Base-by-base conservation (phyloP, 2,113 vertebrate genomes). In the Smithornis capensis region DNA sequence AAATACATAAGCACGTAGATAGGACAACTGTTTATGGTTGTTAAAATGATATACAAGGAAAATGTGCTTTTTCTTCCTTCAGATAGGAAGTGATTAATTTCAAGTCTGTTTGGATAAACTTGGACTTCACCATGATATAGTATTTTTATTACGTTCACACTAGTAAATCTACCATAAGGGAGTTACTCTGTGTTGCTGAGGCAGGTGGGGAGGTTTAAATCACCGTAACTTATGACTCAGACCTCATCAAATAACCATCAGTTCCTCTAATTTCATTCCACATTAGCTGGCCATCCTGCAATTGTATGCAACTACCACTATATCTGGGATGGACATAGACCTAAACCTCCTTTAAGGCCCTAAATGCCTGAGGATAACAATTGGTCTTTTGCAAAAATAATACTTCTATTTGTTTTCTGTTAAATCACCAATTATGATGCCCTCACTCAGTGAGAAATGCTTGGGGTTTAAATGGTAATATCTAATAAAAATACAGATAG, bases 291-390 rank as follows among this genome's bases (percentile, higher is more conserved):
- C 59, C 17, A 53, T 49, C 52, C 69, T 53, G 38, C 28, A 94
- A 6, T 8, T 64, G 33, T 5, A 31, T 31, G 47, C 44, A 68
- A 24, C 10, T n/a, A 63, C 23, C 53, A 27, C 37, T 68, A 0
- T 5, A 64, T 44, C 44, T 38, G 37, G 17, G 28, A 92, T 0
- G 0, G 45, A 40, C 21, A 44, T 0, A 9, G 17, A 35, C 49
- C 35, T 64, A 62, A 69, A 49, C 19, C 4, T 94, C 28, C 53
- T 37, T 19, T 52, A 78, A 40, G 33, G 45, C 57, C 29, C 49
- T 40, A 33, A 1, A 19, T 5, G 10, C 13, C 35, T 40, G 28
- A 60, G 38, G 16, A 23, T 67, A 53, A 73, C 6, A 83, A 83
- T 0, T 33, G 33, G 11, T 40, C 45, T 67, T 77, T 33, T 38